phyloP scores from a whole-genome alignment of 2,113 vertebrate genomes.

The Miniopterus natalensis region DNA sequence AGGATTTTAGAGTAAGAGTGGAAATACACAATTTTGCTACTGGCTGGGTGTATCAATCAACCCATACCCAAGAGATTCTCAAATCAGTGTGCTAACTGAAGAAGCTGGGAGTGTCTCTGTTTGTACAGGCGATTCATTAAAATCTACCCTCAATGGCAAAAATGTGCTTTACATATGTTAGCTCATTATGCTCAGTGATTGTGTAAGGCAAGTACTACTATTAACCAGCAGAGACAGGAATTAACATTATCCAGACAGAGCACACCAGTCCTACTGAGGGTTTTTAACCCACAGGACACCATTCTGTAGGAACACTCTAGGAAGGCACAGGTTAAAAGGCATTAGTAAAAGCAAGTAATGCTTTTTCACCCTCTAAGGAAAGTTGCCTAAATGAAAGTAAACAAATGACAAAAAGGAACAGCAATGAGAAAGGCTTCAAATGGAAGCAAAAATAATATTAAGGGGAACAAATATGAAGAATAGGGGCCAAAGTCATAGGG shows the following conservation, averaged over 20 bases:
- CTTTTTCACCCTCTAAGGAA: background rate
- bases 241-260: background rate
- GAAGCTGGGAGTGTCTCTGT: background rate
- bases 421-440: background rate
- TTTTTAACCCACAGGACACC: background rate
- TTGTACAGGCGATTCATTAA: background rate
- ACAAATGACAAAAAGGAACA: background rate
- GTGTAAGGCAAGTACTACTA: background rate
- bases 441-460: background rate
- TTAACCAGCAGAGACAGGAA: background rate
- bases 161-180: background rate
- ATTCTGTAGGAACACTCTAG: background rate
- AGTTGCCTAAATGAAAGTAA: background rate
- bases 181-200: background rate
- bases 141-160: background rate
- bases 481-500: background rate
- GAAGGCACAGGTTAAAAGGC: background rate
- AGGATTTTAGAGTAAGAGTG: background rate
- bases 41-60: background rate
- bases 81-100: background rate
- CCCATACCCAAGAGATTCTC: background rate
- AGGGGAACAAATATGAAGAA: background rate
- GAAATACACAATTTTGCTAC: background rate
- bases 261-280: background rate
- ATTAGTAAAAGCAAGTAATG: slow-evolving; percentile 18